phyloP scores from a whole-genome alignment of 2,797 vertebrate species.

The Pteronotus mesoamericanus region DNA sequence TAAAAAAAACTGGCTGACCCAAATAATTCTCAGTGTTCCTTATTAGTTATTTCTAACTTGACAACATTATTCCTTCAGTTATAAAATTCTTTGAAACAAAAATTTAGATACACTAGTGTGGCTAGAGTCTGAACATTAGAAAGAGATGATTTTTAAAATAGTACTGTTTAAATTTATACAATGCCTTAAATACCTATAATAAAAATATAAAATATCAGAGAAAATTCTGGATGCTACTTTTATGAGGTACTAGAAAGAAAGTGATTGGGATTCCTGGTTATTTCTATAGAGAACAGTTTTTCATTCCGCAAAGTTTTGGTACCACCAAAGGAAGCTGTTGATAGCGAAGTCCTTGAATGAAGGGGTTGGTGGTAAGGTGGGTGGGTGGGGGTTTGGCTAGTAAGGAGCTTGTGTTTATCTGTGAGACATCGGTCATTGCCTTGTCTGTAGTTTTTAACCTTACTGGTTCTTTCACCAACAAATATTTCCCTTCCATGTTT shows the following conservation, averaged over 20 bases:
- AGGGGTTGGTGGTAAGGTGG: background rate
- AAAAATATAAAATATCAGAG: background rate
- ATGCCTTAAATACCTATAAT: background rate
- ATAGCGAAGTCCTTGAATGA: background rate
- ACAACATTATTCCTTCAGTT: background rate
- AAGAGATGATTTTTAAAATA: background rate
- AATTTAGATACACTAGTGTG: background rate
- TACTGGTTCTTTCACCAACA: background rate
- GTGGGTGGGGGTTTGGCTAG: background rate
- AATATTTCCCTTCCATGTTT: background rate
- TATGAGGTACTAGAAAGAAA: background rate
- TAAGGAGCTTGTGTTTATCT: background rate
- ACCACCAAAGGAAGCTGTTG: background rate
- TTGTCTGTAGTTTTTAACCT: background rate
- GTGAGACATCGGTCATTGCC: background rate
- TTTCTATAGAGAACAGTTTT: background rate
- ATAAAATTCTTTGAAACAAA: constrained; percentile 22
- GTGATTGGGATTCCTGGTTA: background rate
- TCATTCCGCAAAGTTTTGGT: background rate
- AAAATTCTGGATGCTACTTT: background rate
- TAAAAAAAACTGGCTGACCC: background rate
- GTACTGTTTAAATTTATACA: background rate
- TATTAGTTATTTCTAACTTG: background rate
- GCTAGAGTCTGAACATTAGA: background rate
- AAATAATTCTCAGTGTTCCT: constrained; percentile 14